Percentiles rank a stretch among this genome's conserved stretches.
Evolutionary conservation across 2,113 vertebrate species (phyloP).

Genomic region (Gopherus evgoodei): DNA sequence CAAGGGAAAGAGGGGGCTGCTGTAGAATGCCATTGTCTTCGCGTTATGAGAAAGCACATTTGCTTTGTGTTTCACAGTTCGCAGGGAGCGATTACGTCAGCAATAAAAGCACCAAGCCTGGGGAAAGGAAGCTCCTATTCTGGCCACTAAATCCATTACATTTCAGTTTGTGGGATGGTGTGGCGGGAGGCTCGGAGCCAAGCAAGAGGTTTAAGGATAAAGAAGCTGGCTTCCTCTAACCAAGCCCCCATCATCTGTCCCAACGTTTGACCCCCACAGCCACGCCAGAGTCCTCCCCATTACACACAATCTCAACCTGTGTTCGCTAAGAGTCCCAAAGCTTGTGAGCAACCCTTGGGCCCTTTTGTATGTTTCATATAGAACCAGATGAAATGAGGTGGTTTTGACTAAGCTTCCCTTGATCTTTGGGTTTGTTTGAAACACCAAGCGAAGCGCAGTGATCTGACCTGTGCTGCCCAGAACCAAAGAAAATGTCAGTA

Average conservation of each 20-base stretch:
- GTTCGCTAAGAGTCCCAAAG: not conserved
- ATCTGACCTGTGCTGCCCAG: not conserved
- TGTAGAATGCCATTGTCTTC: constrained; percentile 15
- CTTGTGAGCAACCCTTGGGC: not conserved
- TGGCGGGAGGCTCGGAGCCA: not conserved
- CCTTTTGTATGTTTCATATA: not conserved
- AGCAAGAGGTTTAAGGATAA: not conserved
- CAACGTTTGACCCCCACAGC: not conserved
- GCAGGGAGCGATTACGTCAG: constrained; percentile 6
- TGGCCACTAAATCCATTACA: not conserved
- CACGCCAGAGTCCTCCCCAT: too few relatives aligned
- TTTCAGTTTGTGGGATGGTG: not conserved
- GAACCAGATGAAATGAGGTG: not conserved
- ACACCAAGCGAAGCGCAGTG: not conserved
- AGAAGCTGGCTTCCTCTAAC: not conserved
- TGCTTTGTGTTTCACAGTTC: not conserved
- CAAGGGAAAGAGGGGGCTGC: not conserved
- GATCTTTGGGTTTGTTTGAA: not conserved
- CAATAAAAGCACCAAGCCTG: not conserved
- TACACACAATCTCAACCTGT: not conserved
- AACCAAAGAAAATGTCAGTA: not conserved
- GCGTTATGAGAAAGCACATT: constrained; percentile 51
- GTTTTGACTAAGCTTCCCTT: not conserved
- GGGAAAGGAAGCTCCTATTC: not conserved
- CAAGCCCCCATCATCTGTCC: not conserved